A percentile compares a stretch with the other conserved stretches of the same genome.
Evolutionary conservation across 30 jellyfish, hydroid and myxozoan species (phyloP).

Genomic region (Hydractinia symbiolongicarpus): DNA sequence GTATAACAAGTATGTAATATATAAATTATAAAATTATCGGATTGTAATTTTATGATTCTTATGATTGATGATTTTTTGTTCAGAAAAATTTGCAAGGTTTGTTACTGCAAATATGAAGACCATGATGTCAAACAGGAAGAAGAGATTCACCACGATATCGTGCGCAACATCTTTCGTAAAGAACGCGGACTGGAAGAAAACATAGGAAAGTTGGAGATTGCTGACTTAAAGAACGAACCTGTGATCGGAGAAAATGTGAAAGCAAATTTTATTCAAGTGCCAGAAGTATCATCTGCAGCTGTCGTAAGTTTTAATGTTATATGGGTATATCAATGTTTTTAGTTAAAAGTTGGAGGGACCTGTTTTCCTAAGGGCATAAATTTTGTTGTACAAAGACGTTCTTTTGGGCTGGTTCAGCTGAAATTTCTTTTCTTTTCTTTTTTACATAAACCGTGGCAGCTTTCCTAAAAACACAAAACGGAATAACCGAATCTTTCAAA

Average conservation of each 20-base stretch:
- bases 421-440: too few species aligned
- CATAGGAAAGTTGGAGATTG: slow-evolving; percentile 17
- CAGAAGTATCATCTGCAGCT: slow-evolving; percentile 57
- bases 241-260: slow-evolving; percentile 67
- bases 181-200: slow-evolving; percentile 46
- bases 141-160: slow-evolving; percentile 57
- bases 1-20: too few species aligned
- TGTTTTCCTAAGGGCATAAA: too few species aligned
- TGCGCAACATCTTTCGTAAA: slow-evolving; percentile 36
- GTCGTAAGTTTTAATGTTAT: slow-evolving; percentile 46
- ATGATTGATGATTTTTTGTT: not conserved
- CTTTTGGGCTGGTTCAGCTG: too few species aligned
- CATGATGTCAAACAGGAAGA: slow-evolving; percentile 76
- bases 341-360: too few species aligned
- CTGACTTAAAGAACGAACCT: slow-evolving; percentile 48
- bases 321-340: too few species aligned
- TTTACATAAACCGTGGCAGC: too few species aligned
- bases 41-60: too few species aligned
- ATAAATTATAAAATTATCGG: too few species aligned
- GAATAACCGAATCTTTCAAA: too few species aligned
- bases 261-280: slow-evolving; percentile 75
- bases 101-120: slow-evolving; percentile 78
- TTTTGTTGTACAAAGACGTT: too few species aligned
- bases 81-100: slow-evolving; percentile 74
- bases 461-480: too few species aligned